Evolutionary conservation across 2,113 vertebrate species (phyloP), one percentile per base, ranked within the genome.

Genomic region (Chaetorhynchus papuensis): DNA sequence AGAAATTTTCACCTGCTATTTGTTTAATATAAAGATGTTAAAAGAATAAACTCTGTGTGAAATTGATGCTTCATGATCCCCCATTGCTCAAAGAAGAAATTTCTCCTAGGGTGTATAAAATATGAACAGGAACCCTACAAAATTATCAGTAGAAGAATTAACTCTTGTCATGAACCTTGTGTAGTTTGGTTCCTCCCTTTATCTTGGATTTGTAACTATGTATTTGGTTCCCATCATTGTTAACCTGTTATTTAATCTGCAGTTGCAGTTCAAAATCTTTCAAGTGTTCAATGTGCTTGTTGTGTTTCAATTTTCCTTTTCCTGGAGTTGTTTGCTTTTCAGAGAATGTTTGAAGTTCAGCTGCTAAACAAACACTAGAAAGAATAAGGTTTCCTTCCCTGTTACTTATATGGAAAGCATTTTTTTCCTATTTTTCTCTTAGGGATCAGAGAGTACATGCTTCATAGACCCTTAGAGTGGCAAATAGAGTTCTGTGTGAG

Each of bases 231-330:
- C 91, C 94, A 93, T 91, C 13, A 93, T 96, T 96, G 93, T 93
- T 94, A 94, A 87, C 84, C 74, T 94, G 13, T 65, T 91, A 85
- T 44, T 96, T 90, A 86, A 94, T 90, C 75, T 83, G 41, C 59
- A 89, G 53, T 91, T 80, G 50, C 78, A 77, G 28, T 91, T 90
- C 37, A 59, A 74, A 90, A 90, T 54, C 80, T 93, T 96, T 95
- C 75, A 93, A 95, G 54, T 91, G 82, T 83, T 90, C 92, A 88
- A 22, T 21, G 44, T 80, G 24, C 71, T 92, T 54, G 33, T 57
- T 92, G 66, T 93, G 87, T 92, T 95, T 93, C 83, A 77, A 41
- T 94, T 94, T 92, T 87, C 87, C 92, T 93, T 97, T 96, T 97
- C 94, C 93, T 96, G 94, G 79, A 94, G 82, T 88, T 96, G 87